phyloP scores from a whole-genome alignment of 2,797 vertebrate genomes.

The Gephyroberyx darwinii region DNA sequence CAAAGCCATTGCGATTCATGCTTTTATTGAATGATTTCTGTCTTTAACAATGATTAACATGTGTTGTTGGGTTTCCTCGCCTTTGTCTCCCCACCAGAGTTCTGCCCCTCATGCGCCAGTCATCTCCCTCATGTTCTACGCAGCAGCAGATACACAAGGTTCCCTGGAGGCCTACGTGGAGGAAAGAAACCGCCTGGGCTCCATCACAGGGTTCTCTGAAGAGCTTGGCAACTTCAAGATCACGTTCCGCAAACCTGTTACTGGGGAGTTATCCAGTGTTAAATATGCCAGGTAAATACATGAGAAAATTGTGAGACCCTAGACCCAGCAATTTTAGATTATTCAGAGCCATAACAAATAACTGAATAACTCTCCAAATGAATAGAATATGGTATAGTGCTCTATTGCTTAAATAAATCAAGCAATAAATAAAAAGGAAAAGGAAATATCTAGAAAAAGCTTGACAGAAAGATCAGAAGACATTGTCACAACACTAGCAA shows the following conservation, averaged over 20 bases:
- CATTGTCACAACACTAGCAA: neutral
- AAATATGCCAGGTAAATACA: constrained; percentile 87
- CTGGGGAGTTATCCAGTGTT: constrained; percentile 68
- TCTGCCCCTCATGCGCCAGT: constrained; percentile 74
- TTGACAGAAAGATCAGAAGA: neutral
- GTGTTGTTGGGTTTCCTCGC: constrained; percentile 3
- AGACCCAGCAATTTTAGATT: neutral
- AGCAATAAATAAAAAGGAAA: neutral
- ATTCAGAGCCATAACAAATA: too few relatives aligned
- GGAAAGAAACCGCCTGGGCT: constrained; percentile 82
- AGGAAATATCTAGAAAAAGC: neutral
- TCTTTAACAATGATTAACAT: neutral
- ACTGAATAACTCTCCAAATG: neutral
- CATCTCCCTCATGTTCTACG: constrained; percentile 93
- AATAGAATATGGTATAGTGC: neutral
- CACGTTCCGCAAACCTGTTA: constrained; percentile 86
- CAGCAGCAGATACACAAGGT: constrained; percentile 90
- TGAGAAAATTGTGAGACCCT: neutral
- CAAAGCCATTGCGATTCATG: neutral
- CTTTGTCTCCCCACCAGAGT: constrained; percentile 68
- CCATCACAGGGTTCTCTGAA: constrained; percentile 85
- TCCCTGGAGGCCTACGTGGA: constrained; percentile 82
- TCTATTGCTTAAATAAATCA: neutral
- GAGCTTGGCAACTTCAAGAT: constrained; percentile 93
- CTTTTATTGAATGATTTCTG: neutral